Evolutionary conservation across 2,888 invertebrate genomes (phyloP).

Genomic region (Mantis religiosa): DNA sequence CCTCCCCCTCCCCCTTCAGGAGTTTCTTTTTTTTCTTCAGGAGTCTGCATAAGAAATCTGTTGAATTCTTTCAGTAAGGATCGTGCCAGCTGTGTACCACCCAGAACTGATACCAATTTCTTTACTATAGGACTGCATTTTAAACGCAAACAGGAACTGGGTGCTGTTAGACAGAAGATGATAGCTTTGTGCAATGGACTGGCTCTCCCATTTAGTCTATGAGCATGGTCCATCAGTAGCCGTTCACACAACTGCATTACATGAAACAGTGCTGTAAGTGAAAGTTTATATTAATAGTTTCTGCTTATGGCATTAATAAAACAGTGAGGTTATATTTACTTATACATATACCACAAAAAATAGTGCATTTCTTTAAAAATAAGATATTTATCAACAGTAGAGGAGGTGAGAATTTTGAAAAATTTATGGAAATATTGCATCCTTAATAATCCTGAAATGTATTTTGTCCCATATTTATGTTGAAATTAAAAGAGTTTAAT

Average conservation of each 20-base stretch:
- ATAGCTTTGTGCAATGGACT: constrained; percentile 68
- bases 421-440: too few species aligned
- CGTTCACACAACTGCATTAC: constrained; percentile 70
- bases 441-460: too few species aligned
- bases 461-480: too few species aligned
- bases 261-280: constrained; percentile 56
- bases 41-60: constrained; percentile 46
- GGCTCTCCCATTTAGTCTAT: constrained; percentile 60
- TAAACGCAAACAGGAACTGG: constrained; percentile 57
- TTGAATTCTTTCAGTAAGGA: constrained; percentile 63
- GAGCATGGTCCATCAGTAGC: constrained; percentile 64
- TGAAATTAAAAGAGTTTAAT: too few species aligned
- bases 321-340: too few species aligned
- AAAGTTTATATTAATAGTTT: background rate
- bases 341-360: background rate
- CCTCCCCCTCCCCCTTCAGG: constrained; percentile 40
- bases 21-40: constrained; percentile 38
- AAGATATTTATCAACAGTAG: background rate
- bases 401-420: background rate
- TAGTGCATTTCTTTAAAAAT: background rate
- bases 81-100: constrained; percentile 59
- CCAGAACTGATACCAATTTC: constrained; percentile 56
- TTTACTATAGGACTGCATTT: constrained; percentile 58
- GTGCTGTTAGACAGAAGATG: constrained; percentile 62
- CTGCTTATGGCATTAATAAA: background rate